A percentile compares a stretch with the other conserved stretches of the same genome.
Conservation (phyloP, 2,888 invertebrate species). For the Hedychridium roseum region DNA sequence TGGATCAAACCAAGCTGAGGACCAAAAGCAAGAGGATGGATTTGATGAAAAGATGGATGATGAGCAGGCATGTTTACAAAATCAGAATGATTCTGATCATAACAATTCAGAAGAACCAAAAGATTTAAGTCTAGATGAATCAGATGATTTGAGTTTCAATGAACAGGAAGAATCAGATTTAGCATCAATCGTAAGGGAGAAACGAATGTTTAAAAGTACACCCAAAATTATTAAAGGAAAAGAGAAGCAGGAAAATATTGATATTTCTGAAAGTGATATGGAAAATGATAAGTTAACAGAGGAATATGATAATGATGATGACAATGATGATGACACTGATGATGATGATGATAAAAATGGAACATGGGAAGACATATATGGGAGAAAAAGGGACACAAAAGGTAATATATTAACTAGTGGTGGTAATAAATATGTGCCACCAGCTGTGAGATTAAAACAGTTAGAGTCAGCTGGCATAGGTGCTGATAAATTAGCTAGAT, state of each 20-base stretch:
- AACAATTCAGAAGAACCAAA: background rate
- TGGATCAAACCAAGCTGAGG: slow-evolving; percentile 32
- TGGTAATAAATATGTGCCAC: slow-evolving; percentile 80
- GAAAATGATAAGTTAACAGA: slow-evolving; percentile 22
- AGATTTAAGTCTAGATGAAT: background rate
- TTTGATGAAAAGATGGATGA: slow-evolving; percentile 39
- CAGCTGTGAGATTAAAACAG: slow-evolving; percentile 75
- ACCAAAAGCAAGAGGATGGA: slow-evolving; percentile 40
- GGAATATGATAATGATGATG: slow-evolving; percentile 22
- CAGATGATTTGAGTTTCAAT: background rate
- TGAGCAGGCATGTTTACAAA: slow-evolving; percentile 23
- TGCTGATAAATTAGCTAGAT: slow-evolving; percentile 70
- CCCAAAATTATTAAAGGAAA: slow-evolving; percentile 16
- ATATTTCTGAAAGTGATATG: slow-evolving; percentile 16
- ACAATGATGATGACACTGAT: slow-evolving; percentile 22
- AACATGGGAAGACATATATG: slow-evolving; percentile 95
- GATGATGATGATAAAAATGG: slow-evolving; percentile 43
- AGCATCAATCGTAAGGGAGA: slow-evolving; percentile 14
- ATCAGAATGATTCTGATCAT: slow-evolving; percentile 21
- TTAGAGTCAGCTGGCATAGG: slow-evolving; percentile 59
- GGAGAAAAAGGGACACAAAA: slow-evolving; percentile 80
- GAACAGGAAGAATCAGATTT: slow-evolving; percentile 23
- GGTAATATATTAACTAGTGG: slow-evolving; percentile 77
- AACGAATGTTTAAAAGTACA: slow-evolving; percentile 14
- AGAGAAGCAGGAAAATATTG: slow-evolving; percentile 22